Percentiles rank a stretch among this genome's conserved stretches.
phyloP scores from a whole-genome alignment of 2,797 vertebrate species.

The Ispidina lecontei region DNA sequence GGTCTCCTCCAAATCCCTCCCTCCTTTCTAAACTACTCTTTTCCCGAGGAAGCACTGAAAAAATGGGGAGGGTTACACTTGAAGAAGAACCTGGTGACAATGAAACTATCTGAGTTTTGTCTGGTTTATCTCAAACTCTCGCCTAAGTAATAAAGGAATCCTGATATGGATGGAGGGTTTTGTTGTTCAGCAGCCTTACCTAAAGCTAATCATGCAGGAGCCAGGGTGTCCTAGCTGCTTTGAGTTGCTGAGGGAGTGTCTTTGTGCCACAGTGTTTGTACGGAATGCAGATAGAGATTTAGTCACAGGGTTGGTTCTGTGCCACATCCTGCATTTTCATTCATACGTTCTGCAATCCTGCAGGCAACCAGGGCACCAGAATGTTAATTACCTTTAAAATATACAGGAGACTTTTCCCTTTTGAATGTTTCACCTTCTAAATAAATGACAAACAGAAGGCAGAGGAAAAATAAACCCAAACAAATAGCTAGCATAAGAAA shows the following conservation, averaged over 20 bases:
- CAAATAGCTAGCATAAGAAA: neutral
- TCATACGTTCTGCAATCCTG: neutral
- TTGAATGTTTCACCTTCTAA: neutral
- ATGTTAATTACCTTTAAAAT: neutral
- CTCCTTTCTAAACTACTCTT: neutral
- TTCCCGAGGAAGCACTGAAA: neutral
- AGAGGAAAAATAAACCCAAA: neutral
- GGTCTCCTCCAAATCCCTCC: neutral
- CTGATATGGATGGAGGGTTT: neutral
- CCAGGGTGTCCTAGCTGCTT: neutral
- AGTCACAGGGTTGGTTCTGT: neutral
- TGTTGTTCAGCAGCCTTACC: neutral
- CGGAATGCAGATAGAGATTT: conserved; percentile 19
- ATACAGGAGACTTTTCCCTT: neutral
- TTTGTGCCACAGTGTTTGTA: neutral
- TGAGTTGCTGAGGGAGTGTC: neutral
- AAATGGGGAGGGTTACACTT: neutral
- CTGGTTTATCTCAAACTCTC: neutral
- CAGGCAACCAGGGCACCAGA: neutral
- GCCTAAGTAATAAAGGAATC: neutral
- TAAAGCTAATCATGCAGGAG: neutral
- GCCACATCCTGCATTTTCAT: neutral
- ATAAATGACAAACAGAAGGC: neutral
- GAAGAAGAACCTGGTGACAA: neutral
- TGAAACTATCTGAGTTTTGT: neutral